Evolutionary conservation across 2,113 vertebrate species (phyloP), one percentile per base, ranked within the genome.

Genomic region (Elachura formosa): DNA sequence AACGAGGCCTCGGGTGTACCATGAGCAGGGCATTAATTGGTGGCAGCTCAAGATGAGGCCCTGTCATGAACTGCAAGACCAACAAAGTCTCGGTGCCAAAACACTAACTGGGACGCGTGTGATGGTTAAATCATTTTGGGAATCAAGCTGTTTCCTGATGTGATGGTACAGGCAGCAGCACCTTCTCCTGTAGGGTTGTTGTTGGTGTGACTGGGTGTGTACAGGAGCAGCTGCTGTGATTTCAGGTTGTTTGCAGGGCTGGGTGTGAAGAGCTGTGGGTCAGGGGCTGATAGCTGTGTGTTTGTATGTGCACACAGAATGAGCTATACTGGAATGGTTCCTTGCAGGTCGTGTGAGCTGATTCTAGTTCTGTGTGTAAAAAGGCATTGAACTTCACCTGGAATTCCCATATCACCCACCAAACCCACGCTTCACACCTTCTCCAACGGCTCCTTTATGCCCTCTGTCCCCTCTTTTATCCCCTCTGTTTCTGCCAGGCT

Each of bases 141-240:
- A 34, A 16, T 45, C 22, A 75, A 72, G 49, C 24, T 34, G 48
- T 46, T 76, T 76, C 24, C 58, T 52, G 68, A 12, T 45, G 52
- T 0, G 2, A 5, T n/a, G 52, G 77, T 8, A 5, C 55, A 28
- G 62, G 3, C 21, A 48, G 74, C 74, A 54, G 36, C 51, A 2
- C 75, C 34, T 81, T 62, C 28, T 82, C 19, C 17, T 8, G 0
- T 1, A 0, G 0, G 5, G 40, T 20, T 26, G 2, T 0, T 49
- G 68, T 31, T 46, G 67, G 24, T 43, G 61, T 38, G 55, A 5
- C 23, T 28, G 45, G 41, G 9, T 3, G 41, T 19, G 43, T 41
- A 3, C 52, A 49, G 74, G 21, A 14, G 4, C 28, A 6, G 0
- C 20, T 38, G 20, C 81, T 77, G 74, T 19, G 59, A 33, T 33